Percentiles rank a stretch among this genome's conserved stretches.
These are phyloP conservation scores for Polyploca ridens DNA, from an alignment of 2,888 invertebrate species.

Conservation along the genomic window DNA sequence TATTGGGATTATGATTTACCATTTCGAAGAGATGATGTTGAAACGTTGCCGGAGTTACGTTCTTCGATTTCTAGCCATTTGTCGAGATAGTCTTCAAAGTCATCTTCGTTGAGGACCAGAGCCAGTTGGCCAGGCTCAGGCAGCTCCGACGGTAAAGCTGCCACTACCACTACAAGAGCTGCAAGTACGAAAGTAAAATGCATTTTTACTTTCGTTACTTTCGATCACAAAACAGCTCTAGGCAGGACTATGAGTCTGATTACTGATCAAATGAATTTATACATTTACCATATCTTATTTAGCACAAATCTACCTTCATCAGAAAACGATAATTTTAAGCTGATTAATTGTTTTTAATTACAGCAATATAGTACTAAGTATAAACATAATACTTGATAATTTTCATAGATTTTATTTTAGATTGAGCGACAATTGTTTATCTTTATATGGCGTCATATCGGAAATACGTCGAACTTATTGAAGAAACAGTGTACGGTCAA, in stretches of 20 bases:
- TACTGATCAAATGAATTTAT: background rate
- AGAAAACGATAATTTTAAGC: background rate
- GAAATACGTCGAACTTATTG: background rate
- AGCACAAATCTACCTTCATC: background rate
- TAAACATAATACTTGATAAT: background rate
- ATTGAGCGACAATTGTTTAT: background rate
- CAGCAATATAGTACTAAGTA: constrained; percentile 2
- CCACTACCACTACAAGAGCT: constrained; percentile 39
- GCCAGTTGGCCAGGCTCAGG: constrained; percentile 69
- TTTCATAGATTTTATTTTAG: background rate
- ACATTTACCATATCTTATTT: background rate
- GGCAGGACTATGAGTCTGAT: constrained; percentile 9
- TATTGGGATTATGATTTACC: constrained; percentile 47
- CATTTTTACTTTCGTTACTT: constrained; percentile 19
- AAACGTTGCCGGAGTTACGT: constrained; percentile 46
- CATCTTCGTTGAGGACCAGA: constrained; percentile 68
- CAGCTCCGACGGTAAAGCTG: constrained; percentile 46
- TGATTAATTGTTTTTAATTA: background rate
- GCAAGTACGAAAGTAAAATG: constrained; percentile 40
- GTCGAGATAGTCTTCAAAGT: constrained; percentile 77
- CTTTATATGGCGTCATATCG: background rate
- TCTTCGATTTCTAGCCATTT: constrained; percentile 66
- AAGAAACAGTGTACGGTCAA: background rate
- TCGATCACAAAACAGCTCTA: background rate
- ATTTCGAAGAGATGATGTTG: constrained; percentile 40